Evolutionary conservation across 1,140 invertebrate genomes (phyloP), one percentile per base, ranked within the genome.

Genomic region (Formica exsecta): DNA sequence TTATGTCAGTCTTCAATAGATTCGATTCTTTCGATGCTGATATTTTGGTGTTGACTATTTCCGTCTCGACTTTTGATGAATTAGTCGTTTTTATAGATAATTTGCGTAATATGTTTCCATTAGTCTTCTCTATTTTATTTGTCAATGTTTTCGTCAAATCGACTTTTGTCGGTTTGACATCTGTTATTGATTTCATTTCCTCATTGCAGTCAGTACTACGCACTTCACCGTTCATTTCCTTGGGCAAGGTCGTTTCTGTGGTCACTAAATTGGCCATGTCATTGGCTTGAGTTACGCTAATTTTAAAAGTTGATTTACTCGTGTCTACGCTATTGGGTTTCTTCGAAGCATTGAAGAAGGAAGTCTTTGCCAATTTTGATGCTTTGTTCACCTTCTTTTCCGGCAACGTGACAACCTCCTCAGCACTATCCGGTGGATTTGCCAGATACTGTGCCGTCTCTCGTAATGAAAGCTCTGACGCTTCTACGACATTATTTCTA

Each of bases 401-500:
- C 64, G 86, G 71, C n/a, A 87, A 86, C 70, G 81, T 16, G 59
- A 19, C 48, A 9, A 74, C 80, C 65, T 79, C 59, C 22, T 71
- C 87, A 62, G 38, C 54, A 65, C 19, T 65, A 89, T 87, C 87
- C 57, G 38, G 41, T 44, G 81, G 22, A 32, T 75, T 80, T 70
- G 89, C 89, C 89, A 86, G 89, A 62, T 87, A 79, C 86, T 70
- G 74, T 51, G 87, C 11, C 51, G 80, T 19, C 59, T 38, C 90
- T 81, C 85, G 73, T 85, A 87, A 89, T 80, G 85, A 64, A 85
- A 76, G 76, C 85, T 89, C 86, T 90, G 89, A 83, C 89, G 86
- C 89, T 90, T 91, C 85, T 90, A 91, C 87, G 89, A 89, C 48
- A 91, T 91, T 91, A 91, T 91, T 91, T 91, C 84, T 87, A 90